Conservation (phyloP, 2,113 vertebrate species). For the Pardalotus punctatus region DNA sequence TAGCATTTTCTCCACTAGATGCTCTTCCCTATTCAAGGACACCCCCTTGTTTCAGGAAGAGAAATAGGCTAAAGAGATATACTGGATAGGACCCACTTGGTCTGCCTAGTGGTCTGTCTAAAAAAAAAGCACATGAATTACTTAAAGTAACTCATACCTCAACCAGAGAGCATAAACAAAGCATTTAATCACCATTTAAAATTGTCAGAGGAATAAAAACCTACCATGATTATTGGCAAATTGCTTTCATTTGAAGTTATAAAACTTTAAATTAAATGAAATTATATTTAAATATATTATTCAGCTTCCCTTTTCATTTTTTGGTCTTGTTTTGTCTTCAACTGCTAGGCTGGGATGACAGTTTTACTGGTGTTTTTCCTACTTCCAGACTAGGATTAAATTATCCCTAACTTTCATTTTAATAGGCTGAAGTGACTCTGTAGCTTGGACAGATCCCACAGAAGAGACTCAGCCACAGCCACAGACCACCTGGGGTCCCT, state of each 20-base stretch:
- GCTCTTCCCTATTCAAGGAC: neutral
- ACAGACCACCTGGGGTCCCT: neutral
- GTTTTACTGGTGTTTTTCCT: neutral
- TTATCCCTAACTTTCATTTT: neutral
- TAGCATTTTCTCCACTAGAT: neutral
- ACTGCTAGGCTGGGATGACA: neutral
- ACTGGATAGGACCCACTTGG: neutral
- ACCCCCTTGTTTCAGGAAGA: neutral
- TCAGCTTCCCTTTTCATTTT: neutral
- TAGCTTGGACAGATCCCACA: neutral
- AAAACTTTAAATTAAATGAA: neutral
- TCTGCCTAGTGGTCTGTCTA: neutral
- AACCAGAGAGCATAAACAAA: neutral
- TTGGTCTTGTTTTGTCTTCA: neutral
- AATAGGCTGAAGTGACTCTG: neutral
- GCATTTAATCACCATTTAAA: neutral
- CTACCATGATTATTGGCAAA: neutral
- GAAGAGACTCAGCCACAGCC: neutral
- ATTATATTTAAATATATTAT: neutral
- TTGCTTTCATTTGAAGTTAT: neutral
- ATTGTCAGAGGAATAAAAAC: neutral
- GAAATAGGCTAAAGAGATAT: neutral
- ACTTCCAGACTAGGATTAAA: neutral
- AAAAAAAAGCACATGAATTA: neutral
- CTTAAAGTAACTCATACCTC: neutral